phyloP scores from a whole-genome alignment of 1,140 invertebrate genomes.

The Leptinotarsa texana region DNA sequence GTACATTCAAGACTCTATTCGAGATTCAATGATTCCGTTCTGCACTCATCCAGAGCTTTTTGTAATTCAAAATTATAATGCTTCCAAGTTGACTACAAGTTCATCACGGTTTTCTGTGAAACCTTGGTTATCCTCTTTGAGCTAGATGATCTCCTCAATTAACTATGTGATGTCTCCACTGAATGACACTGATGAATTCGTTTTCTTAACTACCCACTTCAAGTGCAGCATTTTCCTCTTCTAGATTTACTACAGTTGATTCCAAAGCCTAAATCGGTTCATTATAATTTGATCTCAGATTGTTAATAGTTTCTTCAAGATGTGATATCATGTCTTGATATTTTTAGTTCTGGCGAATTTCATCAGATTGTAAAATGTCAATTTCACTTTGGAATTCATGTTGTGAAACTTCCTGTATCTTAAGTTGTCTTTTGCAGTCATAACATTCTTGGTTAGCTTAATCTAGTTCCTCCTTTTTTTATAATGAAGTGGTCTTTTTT shows the following conservation, averaged over 20 bases:
- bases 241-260: constrained; percentile 13
- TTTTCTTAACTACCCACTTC: constrained; percentile 13
- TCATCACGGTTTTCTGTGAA: constrained; percentile 16
- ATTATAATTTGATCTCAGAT: not conserved
- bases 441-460: constrained; percentile 32
- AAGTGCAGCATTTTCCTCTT: constrained; percentile 24
- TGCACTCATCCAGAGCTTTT: constrained; percentile 4
- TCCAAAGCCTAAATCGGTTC: constrained; percentile 21
- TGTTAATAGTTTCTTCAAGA: constrained; percentile 25
- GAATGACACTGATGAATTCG: not conserved
- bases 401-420: constrained; percentile 21
- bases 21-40: constrained; percentile 32
- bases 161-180: constrained; percentile 5
- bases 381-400: constrained; percentile 31
- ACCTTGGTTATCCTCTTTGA: constrained; percentile 22
- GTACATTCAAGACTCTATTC: constrained; percentile 36
- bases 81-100: not conserved
- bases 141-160: constrained; percentile 20
- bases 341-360: constrained; percentile 21
- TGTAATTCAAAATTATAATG: constrained; percentile 1
- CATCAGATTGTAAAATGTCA: constrained; percentile 29
- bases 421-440: constrained; percentile 32
- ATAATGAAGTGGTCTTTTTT: constrained; percentile 2
- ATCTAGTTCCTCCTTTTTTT: constrained; percentile 28
- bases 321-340: constrained; percentile 21